Conservation (phyloP, 2,888 invertebrate genomes). For the Prostheceraeus crozeri region DNA sequence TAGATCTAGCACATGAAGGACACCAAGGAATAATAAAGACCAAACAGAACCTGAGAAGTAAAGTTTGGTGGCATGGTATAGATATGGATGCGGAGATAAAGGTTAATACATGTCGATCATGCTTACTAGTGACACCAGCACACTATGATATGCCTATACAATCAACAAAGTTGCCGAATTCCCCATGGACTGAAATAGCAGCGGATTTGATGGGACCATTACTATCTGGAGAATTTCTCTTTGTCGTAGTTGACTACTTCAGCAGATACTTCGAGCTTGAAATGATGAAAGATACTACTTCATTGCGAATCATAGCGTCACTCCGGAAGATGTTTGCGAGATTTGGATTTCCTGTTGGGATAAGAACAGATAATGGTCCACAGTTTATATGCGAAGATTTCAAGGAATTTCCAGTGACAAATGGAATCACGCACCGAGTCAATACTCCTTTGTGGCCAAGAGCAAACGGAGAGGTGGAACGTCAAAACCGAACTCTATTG, state of each 20-base stretch:
- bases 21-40: slow-evolving; percentile 17
- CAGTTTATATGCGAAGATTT: background rate
- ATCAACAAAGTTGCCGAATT: slow-evolving; percentile 36
- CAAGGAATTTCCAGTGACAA: background rate
- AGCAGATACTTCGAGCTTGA: slow-evolving; percentile 28
- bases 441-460: background rate
- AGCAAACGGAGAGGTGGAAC: slow-evolving; percentile 14
- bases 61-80: slow-evolving; percentile 7
- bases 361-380: slow-evolving; percentile 15
- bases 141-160: background rate
- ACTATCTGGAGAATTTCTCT: slow-evolving; percentile 36
- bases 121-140: slow-evolving; percentile 9
- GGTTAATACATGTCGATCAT: slow-evolving; percentile 7
- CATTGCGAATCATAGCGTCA: background rate
- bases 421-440: background rate
- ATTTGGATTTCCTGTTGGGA: slow-evolving; percentile 3
- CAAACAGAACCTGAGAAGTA: slow-evolving; percentile 4
- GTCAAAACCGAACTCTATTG: slow-evolving; percentile 20
- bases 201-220: slow-evolving; percentile 39
- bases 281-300: background rate
- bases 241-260: slow-evolving; percentile 36
- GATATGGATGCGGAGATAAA: background rate
- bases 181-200: too few relatives aligned
- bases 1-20: slow-evolving; percentile 18
- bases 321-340: background rate